Evolutionary conservation across 2,888 invertebrate species (phyloP).

Genomic region (Tortrix viridana): DNA sequence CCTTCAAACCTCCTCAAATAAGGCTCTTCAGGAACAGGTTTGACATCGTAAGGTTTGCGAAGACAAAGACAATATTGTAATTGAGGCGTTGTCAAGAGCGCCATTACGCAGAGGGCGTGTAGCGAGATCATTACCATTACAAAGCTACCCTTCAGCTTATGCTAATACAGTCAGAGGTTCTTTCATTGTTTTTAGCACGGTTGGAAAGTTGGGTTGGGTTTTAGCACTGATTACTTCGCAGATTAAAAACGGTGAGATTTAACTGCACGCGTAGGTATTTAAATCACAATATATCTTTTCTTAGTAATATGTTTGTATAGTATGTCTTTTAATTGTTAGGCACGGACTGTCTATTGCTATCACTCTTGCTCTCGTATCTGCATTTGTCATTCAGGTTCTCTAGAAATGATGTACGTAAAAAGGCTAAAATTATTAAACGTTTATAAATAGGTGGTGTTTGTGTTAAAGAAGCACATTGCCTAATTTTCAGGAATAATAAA

Average conservation of each 20-base stretch:
- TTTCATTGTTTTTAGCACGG: conserved; percentile 33
- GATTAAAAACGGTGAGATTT: neutral
- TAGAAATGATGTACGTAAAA: too few relatives aligned
- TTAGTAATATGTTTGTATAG: too few relatives aligned
- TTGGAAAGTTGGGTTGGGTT: conserved; percentile 25
- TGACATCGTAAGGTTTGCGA: conserved; percentile 17
- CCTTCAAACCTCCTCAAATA: too few relatives aligned
- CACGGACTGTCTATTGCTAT: too few relatives aligned
- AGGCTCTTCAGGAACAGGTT: conserved; percentile 8
- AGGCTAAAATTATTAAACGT: too few relatives aligned
- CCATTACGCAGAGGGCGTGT: conserved; percentile 47
- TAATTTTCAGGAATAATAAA: too few relatives aligned
- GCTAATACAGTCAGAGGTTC: conserved; percentile 42
- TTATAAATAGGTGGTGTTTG: too few relatives aligned
- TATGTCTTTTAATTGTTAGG: too few relatives aligned
- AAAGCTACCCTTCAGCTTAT: conserved; percentile 45
- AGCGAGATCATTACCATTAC: conserved; percentile 46
- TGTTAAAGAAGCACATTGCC: too few relatives aligned
- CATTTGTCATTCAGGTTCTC: too few relatives aligned
- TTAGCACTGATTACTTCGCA: conserved; percentile 22
- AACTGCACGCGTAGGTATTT: neutral
- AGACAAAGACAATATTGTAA: conserved; percentile 44
- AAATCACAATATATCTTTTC: too few relatives aligned
- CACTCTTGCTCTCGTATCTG: too few relatives aligned
- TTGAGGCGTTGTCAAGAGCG: conserved; percentile 44